These are phyloP conservation scores for Artemia sinica DNA, from an alignment of 2,888 invertebrate species.

Conservation along the genomic window DNA sequence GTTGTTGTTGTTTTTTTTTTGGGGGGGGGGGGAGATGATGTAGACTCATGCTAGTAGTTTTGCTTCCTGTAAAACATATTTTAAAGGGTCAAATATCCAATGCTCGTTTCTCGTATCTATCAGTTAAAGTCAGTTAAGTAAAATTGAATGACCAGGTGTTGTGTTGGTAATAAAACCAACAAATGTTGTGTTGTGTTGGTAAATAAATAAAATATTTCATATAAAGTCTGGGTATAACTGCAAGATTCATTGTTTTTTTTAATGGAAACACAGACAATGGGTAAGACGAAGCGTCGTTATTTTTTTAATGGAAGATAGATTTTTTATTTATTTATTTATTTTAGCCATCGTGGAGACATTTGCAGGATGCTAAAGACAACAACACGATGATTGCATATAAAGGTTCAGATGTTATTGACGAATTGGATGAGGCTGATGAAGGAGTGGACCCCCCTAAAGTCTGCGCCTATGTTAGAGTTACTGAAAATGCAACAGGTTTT, in stretches of 20 bases:
- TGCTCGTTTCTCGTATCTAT: too few species aligned
- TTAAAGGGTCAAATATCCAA: too few species aligned
- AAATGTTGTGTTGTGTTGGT: not conserved
- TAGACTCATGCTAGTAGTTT: too few species aligned
- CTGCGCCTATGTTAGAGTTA: conserved; percentile 19
- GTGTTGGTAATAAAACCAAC: too few species aligned
- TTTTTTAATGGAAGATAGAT: not conserved
- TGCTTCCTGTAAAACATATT: too few species aligned
- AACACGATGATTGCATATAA: conserved; percentile 78
- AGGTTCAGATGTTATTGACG: conserved; percentile 55
- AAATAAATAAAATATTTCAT: conserved; percentile 11
- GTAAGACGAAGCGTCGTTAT: too few species aligned
- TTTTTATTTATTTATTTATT: conserved; percentile 27
- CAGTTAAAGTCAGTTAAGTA: too few species aligned
- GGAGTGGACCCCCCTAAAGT: conserved; percentile 20
- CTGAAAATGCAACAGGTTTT: conserved; percentile 21
- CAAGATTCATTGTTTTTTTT: not conserved
- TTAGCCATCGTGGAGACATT: conserved; percentile 84
- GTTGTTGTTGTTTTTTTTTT: too few species aligned
- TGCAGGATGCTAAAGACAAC: conserved; percentile 48
- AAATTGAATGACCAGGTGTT: too few species aligned
- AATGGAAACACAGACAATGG: not conserved
- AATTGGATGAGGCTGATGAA: conserved; percentile 23
- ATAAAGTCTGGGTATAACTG: not conserved
- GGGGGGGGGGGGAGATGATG: too few species aligned